A percentile compares a stretch with the other conserved stretches of the same genome.
These are phyloP conservation scores for Fistularia commersonii DNA, from an alignment of 2,797 vertebrate species.

Conservation along the genomic window DNA sequence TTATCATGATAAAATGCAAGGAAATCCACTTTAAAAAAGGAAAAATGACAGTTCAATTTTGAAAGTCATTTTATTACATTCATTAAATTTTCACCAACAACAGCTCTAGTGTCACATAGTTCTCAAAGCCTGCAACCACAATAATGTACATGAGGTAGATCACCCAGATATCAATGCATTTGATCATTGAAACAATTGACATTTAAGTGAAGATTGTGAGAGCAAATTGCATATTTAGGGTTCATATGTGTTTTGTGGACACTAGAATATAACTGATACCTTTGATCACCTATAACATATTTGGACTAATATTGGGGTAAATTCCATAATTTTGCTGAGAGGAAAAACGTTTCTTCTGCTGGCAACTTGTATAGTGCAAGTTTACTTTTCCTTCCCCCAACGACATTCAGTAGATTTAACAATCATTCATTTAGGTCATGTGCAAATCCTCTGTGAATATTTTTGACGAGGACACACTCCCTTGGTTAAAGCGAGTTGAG, in stretches of 20 bases:
- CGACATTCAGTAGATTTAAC: constrained; percentile 59
- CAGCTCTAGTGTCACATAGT: constrained; percentile 78
- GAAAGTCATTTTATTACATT: constrained; percentile 80
- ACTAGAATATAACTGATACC: constrained; percentile 27
- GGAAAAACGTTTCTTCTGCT: constrained; percentile 44
- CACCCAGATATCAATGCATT: constrained; percentile 77
- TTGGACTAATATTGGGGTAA: constrained; percentile 28
- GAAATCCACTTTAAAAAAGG: not conserved
- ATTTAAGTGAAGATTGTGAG: constrained; percentile 83
- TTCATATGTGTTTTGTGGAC: constrained; percentile 64
- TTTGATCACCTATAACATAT: constrained; percentile 40
- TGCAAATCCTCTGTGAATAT: constrained; percentile 66
- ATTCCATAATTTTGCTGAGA: constrained; percentile 22
- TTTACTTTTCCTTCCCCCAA: constrained; percentile 50
- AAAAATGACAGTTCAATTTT: constrained; percentile 12
- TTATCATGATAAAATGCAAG: no score
- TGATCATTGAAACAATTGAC: constrained; percentile 47
- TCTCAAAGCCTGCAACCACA: constrained; percentile 78
- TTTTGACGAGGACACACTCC: constrained; percentile 45
- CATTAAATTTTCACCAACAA: constrained; percentile 82
- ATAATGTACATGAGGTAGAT: constrained; percentile 91
- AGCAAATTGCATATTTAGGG: constrained; percentile 88
- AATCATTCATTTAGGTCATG: constrained; percentile 56
- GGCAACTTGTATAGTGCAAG: constrained; percentile 74
- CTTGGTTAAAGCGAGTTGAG: constrained; percentile 39